Base-by-base conservation (phyloP, 2,797 vertebrate species). In the Halcyon chelicuti region DNA sequence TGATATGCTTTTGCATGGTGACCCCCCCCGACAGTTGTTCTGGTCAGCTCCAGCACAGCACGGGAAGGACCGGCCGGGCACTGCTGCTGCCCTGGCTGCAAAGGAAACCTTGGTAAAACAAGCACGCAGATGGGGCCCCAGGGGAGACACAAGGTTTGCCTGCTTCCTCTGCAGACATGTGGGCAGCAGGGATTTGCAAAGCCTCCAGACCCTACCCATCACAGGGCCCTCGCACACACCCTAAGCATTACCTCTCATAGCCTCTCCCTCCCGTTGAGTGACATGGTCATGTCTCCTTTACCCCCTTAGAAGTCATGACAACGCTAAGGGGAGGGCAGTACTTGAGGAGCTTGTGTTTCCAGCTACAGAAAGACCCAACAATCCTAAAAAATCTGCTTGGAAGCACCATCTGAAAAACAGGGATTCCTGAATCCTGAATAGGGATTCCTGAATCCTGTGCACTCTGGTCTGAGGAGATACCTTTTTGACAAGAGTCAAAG, bases 81-180 rank as follows among this genome's bases (percentile, higher is more conserved):
- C 40, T 29, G 72, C 51, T 0, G 2, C 61, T 70, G 62, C 51
- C 62, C 31, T 14, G 21, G 52, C 52, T 62, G 33, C 31, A 57
- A 28, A 68, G 75, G 42, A 76, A 85, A 63, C 26, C 49, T 49
- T 37, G 29, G 21, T 44, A 9, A 67, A 57, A 55, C 8, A 55
- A 40, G 9, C 16, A 66, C 39, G 18, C 5, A 22, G 9, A 5
- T 0, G 3, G 19, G 20, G 7, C 7, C 14, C 39, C 2, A 3
- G 4, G 18, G 10, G 10, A 21, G 40, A 20, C 26, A 20, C 26
- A 33, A 33, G 67, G 52, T 26, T 79, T 57, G 37, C 33, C 47
- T 62, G 68, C 29, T 58, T 79, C 31, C 58, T 76, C 52, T 67
- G 58, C 78, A 79, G 63, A 42, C 10, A 11, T 7, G 4, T 14